These are phyloP conservation scores for Drosophila pseudotalamancana DNA, from an alignment of 2,888 invertebrate species.

Conservation along the genomic window DNA sequence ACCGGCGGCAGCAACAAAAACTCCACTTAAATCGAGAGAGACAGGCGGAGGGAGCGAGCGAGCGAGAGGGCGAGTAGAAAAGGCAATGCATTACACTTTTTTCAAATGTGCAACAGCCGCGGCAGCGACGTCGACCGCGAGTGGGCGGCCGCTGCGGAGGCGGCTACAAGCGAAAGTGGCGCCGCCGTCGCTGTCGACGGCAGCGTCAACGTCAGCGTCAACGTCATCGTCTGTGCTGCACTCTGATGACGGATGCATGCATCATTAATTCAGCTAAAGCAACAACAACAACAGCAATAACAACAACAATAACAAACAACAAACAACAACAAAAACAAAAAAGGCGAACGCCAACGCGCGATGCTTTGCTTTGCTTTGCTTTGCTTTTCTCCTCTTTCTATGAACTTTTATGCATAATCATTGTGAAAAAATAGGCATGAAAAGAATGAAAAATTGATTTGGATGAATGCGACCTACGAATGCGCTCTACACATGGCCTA, in stretches of 20 bases:
- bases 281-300: conserved; percentile 25
- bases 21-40: conserved; percentile 3
- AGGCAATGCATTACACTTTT: conserved; percentile 55
- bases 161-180: conserved; percentile 64
- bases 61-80: conserved; percentile 3
- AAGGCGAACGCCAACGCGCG: conserved; percentile 46
- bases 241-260: conserved; percentile 79
- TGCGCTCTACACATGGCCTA: neutral
- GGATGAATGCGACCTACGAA: neutral
- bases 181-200: neutral
- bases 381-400: conserved; percentile 30
- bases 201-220: conserved; percentile 22
- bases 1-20: conserved; percentile 10
- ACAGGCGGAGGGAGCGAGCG: neutral
- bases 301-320: conserved; percentile 5
- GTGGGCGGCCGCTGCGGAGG: conserved; percentile 43
- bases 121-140: conserved; percentile 22
- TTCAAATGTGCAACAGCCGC: conserved; percentile 61
- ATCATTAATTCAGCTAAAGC: conserved; percentile 74
- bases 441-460: neutral
- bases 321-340: conserved; percentile 10
- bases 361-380: conserved; percentile 29
- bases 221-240: conserved; percentile 50
- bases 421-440: conserved; percentile 17
- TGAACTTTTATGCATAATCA: conserved; percentile 50